Evolutionary conservation across 2,888 invertebrate species (phyloP).

Genomic region (Caprella mutica): DNA sequence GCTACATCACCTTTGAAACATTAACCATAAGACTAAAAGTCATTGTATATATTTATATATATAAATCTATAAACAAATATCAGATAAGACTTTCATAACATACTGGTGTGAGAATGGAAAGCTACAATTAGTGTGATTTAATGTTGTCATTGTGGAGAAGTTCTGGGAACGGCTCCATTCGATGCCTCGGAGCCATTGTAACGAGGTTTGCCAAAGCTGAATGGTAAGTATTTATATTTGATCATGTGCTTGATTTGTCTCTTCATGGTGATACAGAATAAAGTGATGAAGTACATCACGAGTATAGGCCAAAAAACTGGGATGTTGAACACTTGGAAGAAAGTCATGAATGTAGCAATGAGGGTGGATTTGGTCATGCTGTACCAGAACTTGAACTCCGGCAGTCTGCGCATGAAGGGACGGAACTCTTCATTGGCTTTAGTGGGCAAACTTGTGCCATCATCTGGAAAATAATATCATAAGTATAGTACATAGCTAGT

Average conservation of each 20-base stretch:
- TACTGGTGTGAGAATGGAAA: too few species aligned
- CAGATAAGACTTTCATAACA: too few species aligned
- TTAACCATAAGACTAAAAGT: too few species aligned
- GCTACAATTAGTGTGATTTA: too few species aligned
- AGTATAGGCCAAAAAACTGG: slow-evolving; percentile 99
- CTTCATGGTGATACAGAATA: slow-evolving; percentile 99
- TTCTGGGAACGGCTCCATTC: slow-evolving; percentile 1
- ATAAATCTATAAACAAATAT: too few species aligned
- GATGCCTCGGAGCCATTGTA: slow-evolving; percentile 15
- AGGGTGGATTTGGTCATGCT: slow-evolving; percentile 89
- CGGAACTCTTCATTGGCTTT: slow-evolving; percentile 93
- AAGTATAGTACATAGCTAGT: too few species aligned
- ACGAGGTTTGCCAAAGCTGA: slow-evolving; percentile 87
- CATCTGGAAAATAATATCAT: slow-evolving; percentile 39
- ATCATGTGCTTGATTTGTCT: slow-evolving; percentile 99
- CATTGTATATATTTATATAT: too few species aligned
- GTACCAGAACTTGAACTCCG: slow-evolving; percentile 99
- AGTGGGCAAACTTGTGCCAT: slow-evolving; percentile 90
- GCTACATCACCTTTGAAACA: too few species aligned
- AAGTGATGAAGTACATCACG: slow-evolving; percentile 97
- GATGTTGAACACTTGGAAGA: slow-evolving; percentile 75
- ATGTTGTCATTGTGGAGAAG: slow-evolving; percentile 5
- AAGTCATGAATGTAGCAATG: slow-evolving; percentile 80
- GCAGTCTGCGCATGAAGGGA: slow-evolving; percentile 88
- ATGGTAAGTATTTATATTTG: slow-evolving; percentile 96